These are phyloP conservation scores for Cygnus atratus DNA, from an alignment of 2,113 vertebrate species.

Conservation along the genomic window DNA sequence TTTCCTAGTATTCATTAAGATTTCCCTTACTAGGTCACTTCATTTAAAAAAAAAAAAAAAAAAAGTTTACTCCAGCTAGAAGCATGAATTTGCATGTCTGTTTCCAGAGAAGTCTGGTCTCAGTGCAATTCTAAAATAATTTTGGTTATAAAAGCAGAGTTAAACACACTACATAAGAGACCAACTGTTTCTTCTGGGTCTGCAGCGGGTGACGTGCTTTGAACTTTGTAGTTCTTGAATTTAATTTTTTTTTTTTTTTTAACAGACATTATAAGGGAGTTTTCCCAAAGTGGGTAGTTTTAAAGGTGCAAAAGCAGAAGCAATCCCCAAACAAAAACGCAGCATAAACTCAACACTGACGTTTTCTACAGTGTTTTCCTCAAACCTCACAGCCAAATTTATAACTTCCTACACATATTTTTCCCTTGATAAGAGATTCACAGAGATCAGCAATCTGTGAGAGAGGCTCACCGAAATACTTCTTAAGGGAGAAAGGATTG, in stretches of 20 bases:
- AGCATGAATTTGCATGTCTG: conserved; percentile 29
- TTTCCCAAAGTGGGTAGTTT: neutral
- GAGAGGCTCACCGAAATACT: neutral
- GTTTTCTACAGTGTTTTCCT: neutral
- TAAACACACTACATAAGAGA: neutral
- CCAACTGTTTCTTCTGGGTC: neutral
- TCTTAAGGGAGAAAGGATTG: neutral
- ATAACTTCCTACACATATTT: neutral
- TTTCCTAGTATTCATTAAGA: neutral
- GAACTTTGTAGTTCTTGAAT: neutral
- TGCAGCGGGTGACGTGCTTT: neutral
- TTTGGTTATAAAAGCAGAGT: neutral
- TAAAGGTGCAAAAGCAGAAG: neutral
- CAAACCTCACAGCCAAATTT: neutral
- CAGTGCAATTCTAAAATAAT: neutral
- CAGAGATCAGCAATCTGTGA: neutral
- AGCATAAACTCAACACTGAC: neutral
- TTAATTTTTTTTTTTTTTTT: neutral
- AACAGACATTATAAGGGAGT: neutral
- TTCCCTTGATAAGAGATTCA: neutral
- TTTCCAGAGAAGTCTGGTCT: neutral
- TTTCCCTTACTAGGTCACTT: conserved; percentile 55
- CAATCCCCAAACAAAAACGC: neutral
- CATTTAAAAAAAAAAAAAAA: conserved; percentile 10
- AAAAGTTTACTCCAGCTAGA: conserved; percentile 27